Evolutionary conservation across 2,888 invertebrate species (phyloP), one percentile per base, ranked within the genome.

Genomic region (Luperina nickerlii): DNA sequence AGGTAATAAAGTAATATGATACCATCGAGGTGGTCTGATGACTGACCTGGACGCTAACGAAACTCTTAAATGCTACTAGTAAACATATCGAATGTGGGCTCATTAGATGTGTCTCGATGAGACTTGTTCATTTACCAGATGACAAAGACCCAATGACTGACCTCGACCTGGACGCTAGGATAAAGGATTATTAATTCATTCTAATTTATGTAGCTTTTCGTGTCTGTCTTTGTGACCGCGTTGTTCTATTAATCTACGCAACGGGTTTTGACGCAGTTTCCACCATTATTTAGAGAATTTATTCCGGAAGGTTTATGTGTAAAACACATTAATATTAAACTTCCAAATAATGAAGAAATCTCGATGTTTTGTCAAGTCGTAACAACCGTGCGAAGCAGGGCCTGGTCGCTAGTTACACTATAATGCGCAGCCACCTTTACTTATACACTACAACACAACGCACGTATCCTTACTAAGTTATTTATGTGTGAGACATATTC

Each of bases 401-500:
- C 0, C 18, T 2, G 24, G n/a, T 8, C 27, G 8, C 38, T 20
- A 3, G 2, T 78, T 74, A 82, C 82, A 69, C 79, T 54, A 15
- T 24, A 74, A 66, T 77, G 68, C 2, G 18, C 32, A 11, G n/a
- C 24, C 4, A 82, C 81, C 81, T 67, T 85, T n/a, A 82, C 24
- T 27, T 73, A 80, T 70, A 83, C 86, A n/a, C 74, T 71, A 76
- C 68, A 69, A 54, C 48, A 62, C 70, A 27, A 48, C 77, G 15
- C 78, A 78, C 81, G 78, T 87, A 77, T 78, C 1, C 1, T 42
- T 69, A 78, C 42, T 38, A 51, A 84, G 86, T 88, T 88, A 88
- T 84, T 88, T 86, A 87, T 77, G 82, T 82, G 82, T 86, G 81
- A 85, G 79, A 72, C 76, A 78, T 82, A 85, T 78, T 70, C 79